Evolutionary conservation across 2,888 invertebrate species (phyloP).

Genomic region (Eudasyphora cyanicolor): DNA sequence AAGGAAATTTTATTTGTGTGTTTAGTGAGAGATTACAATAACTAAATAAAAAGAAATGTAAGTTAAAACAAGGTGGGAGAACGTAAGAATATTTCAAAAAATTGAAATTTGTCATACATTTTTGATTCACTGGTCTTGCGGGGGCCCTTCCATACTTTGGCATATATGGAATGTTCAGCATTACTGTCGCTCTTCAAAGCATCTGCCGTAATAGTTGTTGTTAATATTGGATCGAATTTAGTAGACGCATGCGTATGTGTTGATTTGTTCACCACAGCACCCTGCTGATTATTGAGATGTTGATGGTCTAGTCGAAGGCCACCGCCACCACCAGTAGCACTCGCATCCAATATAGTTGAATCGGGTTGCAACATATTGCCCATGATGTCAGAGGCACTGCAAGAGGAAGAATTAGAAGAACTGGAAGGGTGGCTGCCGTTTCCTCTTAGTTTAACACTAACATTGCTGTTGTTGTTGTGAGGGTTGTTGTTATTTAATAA

Average conservation of each 20-base stretch:
- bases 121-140: slow-evolving; percentile 79
- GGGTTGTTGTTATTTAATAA: slow-evolving; percentile 63
- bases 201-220: slow-evolving; percentile 61
- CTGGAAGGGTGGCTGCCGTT: slow-evolving; percentile 78
- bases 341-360: slow-evolving; percentile 49
- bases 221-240: slow-evolving; percentile 63
- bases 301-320: slow-evolving; percentile 67
- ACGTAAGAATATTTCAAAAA: slow-evolving; percentile 8
- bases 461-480: slow-evolving; percentile 71
- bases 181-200: slow-evolving; percentile 70
- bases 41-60: neutral
- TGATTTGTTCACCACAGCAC: slow-evolving; percentile 32
- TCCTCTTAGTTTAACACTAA: slow-evolving; percentile 69
- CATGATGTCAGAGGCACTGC: slow-evolving; percentile 59
- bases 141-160: slow-evolving; percentile 80
- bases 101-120: slow-evolving; percentile 75
- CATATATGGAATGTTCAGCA: slow-evolving; percentile 78
- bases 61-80: slow-evolving; percentile 26
- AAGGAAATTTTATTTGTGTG: slow-evolving; percentile 22
- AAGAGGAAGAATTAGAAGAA: slow-evolving; percentile 49
- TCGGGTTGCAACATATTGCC: slow-evolving; percentile 65
- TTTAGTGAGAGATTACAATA: neutral
- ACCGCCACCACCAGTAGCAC: slow-evolving; percentile 72
- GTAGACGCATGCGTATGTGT: slow-evolving; percentile 20
- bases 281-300: slow-evolving; percentile 4